Conservation (phyloP, 2,113 vertebrate genomes). For the Bubo blakistoni region DNA sequence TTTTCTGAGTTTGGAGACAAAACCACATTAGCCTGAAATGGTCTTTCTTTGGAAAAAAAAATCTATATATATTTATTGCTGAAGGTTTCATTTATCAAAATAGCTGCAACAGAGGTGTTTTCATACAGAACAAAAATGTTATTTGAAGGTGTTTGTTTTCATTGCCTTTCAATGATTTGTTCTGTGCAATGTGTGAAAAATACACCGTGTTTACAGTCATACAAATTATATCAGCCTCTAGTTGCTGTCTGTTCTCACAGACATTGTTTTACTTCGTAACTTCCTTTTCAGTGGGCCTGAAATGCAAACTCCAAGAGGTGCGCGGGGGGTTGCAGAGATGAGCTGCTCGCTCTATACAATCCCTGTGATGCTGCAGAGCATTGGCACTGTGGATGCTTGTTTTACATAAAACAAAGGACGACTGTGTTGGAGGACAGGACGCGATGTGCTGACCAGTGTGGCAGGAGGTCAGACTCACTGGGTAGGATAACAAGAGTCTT, state of each 20-base stretch:
- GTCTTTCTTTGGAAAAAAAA: neutral
- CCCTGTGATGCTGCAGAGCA: neutral
- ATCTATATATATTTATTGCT: neutral
- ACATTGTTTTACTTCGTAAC: neutral
- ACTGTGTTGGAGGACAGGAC: neutral
- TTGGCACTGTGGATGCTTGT: neutral
- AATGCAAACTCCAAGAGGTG: neutral
- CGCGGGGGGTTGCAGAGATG: rapidly evolving
- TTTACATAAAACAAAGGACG: neutral
- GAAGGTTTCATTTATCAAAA: neutral
- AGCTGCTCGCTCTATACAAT: neutral
- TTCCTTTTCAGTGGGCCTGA: neutral
- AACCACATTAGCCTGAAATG: neutral
- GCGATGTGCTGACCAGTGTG: neutral
- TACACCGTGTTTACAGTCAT: neutral
- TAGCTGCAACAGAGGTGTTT: neutral
- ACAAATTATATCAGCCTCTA: neutral
- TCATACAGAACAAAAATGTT: neutral
- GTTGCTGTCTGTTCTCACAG: neutral
- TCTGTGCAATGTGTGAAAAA: neutral
- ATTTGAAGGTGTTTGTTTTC: neutral
- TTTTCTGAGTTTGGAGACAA: neutral
- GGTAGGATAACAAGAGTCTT: neutral
- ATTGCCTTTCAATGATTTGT: neutral
- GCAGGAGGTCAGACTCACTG: neutral